phyloP scores from a whole-genome alignment of 2,888 invertebrate genomes.

The Laspeyria flexula region DNA sequence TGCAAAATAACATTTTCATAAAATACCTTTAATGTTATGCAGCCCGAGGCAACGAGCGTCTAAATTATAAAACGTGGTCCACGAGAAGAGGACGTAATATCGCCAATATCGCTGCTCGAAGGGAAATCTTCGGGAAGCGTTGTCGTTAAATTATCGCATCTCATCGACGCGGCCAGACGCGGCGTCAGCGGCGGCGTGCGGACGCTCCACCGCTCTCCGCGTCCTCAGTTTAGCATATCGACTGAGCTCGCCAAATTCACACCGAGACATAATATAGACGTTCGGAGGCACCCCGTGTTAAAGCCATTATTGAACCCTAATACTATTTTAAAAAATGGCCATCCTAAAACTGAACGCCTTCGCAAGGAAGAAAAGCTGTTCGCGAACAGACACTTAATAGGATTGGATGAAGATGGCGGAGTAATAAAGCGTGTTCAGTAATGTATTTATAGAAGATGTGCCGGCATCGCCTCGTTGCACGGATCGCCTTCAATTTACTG shows the following conservation, averaged over 20 bases:
- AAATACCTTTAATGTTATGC: slow-evolving; percentile 65
- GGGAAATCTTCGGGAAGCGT: slow-evolving; percentile 64
- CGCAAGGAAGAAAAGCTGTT: slow-evolving; percentile 65
- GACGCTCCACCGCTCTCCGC: slow-evolving; percentile 17
- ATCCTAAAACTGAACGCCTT: slow-evolving; percentile 74
- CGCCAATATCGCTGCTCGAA: slow-evolving; percentile 67
- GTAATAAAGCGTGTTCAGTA: slow-evolving; percentile 84
- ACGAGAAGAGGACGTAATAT: slow-evolving; percentile 62
- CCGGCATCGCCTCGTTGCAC: slow-evolving; percentile 64
- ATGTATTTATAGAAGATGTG: slow-evolving; percentile 81
- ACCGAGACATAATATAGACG: slow-evolving; percentile 68
- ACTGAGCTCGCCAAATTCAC: slow-evolving; percentile 69
- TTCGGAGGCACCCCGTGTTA: slow-evolving; percentile 68
- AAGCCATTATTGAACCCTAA: slow-evolving; percentile 81
- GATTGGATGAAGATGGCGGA: slow-evolving; percentile 83
- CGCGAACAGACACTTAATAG: slow-evolving; percentile 80
- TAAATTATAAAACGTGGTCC: slow-evolving; percentile 68
- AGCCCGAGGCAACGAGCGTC: slow-evolving; percentile 60
- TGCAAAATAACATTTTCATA: slow-evolving; percentile 65
- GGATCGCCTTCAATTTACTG: slow-evolving; percentile 74
- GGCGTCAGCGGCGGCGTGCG: slow-evolving; percentile 74
- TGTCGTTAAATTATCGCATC: slow-evolving; percentile 79
- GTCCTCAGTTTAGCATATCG: slow-evolving; percentile 75
- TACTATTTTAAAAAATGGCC: slow-evolving; percentile 80
- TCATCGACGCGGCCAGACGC: slow-evolving; percentile 73